phyloP scores from a whole-genome alignment of 2,113 vertebrate genomes.

The Felis chaus region DNA sequence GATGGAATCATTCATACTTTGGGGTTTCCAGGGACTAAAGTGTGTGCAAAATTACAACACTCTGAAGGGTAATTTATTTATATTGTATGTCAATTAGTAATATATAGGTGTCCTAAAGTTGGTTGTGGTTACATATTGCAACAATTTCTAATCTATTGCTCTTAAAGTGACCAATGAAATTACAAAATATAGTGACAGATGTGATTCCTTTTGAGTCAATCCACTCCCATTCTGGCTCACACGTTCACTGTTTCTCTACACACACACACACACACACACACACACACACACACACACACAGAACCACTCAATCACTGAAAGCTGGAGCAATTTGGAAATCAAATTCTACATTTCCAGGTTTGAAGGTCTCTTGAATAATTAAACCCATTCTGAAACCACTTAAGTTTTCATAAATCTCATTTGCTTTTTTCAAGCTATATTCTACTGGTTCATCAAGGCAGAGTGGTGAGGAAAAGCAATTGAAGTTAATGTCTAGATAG shows the following conservation, averaged over 20 bases:
- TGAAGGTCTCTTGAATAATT: constrained; percentile 35
- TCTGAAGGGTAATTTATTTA: constrained; percentile 22
- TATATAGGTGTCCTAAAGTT: not conserved
- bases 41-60: not conserved
- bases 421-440: not conserved
- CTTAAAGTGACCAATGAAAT: constrained; percentile 10
- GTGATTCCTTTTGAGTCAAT: not conserved
- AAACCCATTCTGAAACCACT: not conserved
- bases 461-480: not conserved
- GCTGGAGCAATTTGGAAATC: not conserved
- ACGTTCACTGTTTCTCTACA: not conserved
- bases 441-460: not conserved
- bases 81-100: constrained; percentile 19
- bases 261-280: not conserved
- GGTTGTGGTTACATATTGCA: not conserved
- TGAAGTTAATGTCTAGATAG: not conserved
- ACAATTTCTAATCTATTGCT: constrained; percentile 45
- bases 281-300: not conserved
- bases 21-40: not conserved
- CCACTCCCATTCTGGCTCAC: not conserved
- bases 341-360: constrained; percentile 12
- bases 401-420: not conserved
- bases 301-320: not conserved
- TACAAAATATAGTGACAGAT: not conserved
- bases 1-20: constrained; percentile 44